phyloP scores from a whole-genome alignment of 2,888 invertebrate genomes.

The Drosophila paranaensis region DNA sequence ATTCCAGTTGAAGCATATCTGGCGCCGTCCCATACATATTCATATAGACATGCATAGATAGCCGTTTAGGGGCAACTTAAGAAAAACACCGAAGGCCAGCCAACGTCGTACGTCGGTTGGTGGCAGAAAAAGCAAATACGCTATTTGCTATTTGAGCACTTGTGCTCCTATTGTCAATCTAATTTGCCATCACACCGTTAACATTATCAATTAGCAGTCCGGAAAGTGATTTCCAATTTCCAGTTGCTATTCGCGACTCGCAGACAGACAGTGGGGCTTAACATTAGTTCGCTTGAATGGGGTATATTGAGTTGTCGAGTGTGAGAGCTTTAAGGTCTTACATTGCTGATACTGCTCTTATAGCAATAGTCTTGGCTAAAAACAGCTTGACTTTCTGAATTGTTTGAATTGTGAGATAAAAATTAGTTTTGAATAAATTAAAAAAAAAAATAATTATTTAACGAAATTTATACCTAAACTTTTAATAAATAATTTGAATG shows the following conservation, averaged over 20 bases:
- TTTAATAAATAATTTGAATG: too few species aligned
- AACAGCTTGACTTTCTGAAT: background rate
- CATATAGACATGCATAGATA: background rate
- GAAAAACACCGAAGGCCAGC: constrained; percentile 46
- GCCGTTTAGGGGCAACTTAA: constrained; percentile 21
- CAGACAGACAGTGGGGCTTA: background rate
- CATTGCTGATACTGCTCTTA: background rate
- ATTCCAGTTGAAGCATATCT: constrained; percentile 9
- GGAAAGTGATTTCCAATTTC: constrained; percentile 55
- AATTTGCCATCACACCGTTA: constrained; percentile 61
- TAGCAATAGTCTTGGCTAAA: background rate
- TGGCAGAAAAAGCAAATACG: constrained; percentile 33
- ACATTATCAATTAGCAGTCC: constrained; percentile 77
- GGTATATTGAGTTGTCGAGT: constrained; percentile 33
- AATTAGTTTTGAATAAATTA: background rate
- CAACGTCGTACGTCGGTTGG: constrained; percentile 14
- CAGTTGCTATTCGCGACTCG: constrained; percentile 26
- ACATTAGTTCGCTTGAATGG: background rate
- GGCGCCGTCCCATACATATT: constrained; percentile 5
- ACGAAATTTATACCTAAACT: too few species aligned
- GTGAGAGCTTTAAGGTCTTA: constrained; percentile 2
- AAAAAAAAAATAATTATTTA: too few species aligned
- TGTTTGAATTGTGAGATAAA: background rate
- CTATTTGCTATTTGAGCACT: constrained; percentile 48
- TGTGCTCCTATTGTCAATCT: constrained; percentile 58